phyloP scores from a whole-genome alignment of 2,888 invertebrate species.

The Diploptera punctata region DNA sequence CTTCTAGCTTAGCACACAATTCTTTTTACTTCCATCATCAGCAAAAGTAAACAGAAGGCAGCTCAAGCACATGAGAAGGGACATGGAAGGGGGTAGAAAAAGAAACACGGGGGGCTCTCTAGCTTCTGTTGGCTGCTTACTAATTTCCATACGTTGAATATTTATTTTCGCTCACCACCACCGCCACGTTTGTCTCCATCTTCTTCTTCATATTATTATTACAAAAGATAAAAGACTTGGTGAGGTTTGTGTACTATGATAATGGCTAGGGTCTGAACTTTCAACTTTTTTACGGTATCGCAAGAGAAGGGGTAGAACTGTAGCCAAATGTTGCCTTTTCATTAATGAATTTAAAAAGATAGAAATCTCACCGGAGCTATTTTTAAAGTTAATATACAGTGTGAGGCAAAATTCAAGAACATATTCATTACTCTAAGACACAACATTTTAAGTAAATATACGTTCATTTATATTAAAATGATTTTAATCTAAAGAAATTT shows the following conservation, averaged over 20 bases:
- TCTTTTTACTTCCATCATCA: background rate
- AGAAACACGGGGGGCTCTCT: background rate
- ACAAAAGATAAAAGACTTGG: conserved; percentile 17
- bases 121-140: conserved; percentile 2
- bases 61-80: background rate
- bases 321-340: conserved; percentile 45
- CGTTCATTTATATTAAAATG: too few relatives aligned
- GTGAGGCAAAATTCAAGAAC: background rate
- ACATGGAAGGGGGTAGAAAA: background rate
- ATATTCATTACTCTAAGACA: too few relatives aligned
- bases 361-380: background rate
- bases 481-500: too few relatives aligned
- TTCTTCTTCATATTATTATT: background rate
- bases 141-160: conserved; percentile 40
- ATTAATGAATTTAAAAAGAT: background rate
- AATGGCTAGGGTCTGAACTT: conserved; percentile 31
- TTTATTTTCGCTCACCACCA: conserved; percentile 33
- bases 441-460: too few relatives aligned
- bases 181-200: background rate
- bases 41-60: conserved; percentile 20
- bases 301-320: background rate
- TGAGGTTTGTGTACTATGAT: conserved; percentile 19
- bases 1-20: background rate
- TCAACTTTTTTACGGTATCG: conserved; percentile 30
- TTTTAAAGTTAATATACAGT: background rate